Evolutionary conservation across 2,888 invertebrate species (phyloP).

Genomic region (Aricia artaxerxes): DNA sequence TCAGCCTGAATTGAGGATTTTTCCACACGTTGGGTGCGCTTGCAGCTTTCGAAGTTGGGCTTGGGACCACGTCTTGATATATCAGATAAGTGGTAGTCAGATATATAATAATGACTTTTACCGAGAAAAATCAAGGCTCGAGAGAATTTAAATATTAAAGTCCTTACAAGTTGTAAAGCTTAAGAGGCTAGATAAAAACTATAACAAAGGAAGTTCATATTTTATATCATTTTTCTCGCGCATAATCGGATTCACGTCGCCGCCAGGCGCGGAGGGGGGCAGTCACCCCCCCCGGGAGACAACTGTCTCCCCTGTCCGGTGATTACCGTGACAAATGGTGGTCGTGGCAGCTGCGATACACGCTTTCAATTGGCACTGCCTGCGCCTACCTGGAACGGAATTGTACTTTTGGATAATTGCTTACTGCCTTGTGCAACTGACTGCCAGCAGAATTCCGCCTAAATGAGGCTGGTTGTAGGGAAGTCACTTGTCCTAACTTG

Average conservation of each 20-base stretch:
- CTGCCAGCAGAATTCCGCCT: not conserved
- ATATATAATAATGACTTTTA: not conserved
- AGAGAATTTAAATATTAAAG: not conserved
- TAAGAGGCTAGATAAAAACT: not conserved
- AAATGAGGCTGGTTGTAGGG: not conserved
- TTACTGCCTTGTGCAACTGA: not conserved
- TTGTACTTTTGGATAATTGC: not conserved
- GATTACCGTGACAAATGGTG: constrained; percentile 24
- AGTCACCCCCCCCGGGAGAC: not conserved
- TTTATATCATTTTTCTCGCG: not conserved
- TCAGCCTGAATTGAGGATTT: too few species aligned
- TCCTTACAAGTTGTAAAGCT: not conserved
- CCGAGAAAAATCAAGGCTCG: not conserved
- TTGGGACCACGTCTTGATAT: too few species aligned
- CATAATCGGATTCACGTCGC: constrained; percentile 4
- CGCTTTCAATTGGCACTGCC: not conserved
- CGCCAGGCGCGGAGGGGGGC: not conserved
- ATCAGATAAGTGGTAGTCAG: too few species aligned
- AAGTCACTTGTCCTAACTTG: too few species aligned
- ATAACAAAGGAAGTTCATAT: constrained; percentile 2
- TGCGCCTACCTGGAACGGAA: not conserved
- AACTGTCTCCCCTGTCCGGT: constrained; percentile 3
- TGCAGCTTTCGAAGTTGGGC: too few species aligned
- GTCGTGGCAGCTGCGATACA: not conserved
- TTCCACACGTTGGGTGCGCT: too few species aligned